Conservation (phyloP, 2,113 vertebrate genomes). For the Macrotis lagotis region DNA sequence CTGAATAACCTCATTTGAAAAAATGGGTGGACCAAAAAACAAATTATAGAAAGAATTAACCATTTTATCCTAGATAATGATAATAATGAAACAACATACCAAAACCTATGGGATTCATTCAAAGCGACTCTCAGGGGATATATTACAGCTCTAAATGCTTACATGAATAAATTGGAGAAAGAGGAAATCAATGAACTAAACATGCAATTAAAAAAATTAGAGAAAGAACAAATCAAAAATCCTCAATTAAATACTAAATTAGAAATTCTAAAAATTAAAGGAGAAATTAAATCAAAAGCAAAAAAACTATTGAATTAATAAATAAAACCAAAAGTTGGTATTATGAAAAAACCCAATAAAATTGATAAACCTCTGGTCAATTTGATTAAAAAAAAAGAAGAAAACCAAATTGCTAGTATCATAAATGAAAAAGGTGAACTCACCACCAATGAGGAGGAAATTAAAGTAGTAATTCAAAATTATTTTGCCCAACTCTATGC, state of each 20-base stretch:
- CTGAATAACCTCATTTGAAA: no score
- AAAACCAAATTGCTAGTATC: background rate
- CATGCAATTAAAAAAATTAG: background rate
- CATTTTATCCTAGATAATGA: background rate
- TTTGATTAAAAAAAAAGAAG: background rate
- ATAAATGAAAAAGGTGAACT: background rate
- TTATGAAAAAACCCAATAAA: background rate
- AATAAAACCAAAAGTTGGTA: background rate
- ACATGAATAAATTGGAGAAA: background rate
- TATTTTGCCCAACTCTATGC: background rate
- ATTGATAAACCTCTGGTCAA: background rate
- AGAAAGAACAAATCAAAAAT: background rate
- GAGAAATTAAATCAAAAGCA: background rate
- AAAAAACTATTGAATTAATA: background rate
- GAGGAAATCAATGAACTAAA: background rate
- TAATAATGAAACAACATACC: background rate
- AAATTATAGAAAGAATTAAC: background rate
- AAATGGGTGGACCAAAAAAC: no score
- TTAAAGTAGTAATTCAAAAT: background rate
- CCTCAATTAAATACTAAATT: background rate
- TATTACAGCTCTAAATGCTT: background rate
- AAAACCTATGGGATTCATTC: background rate
- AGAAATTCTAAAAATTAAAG: background rate
- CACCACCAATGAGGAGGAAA: background rate
- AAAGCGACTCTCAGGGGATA: background rate